Conservation (phyloP, 2,888 invertebrate species). For the Eristalinus aeneus region DNA sequence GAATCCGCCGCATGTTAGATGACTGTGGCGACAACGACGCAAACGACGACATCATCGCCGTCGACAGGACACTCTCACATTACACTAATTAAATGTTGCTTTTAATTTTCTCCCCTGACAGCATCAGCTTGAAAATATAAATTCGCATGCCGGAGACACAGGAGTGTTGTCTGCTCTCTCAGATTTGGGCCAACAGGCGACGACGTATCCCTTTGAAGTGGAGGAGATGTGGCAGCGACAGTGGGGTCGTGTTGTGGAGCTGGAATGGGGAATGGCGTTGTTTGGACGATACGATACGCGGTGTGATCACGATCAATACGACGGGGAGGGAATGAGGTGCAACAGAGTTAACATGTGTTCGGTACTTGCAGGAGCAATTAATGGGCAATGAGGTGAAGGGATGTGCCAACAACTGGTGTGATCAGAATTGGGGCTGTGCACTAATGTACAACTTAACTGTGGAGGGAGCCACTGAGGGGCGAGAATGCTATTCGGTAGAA, state of each 20-base stretch:
- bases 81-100: constrained; percentile 70
- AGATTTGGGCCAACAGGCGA: constrained; percentile 17
- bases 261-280: constrained; percentile 2
- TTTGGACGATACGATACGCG: background rate
- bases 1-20: constrained; percentile 55
- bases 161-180: background rate
- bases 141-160: constrained; percentile 54
- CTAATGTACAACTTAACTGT: background rate
- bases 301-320: background rate
- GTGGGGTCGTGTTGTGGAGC: background rate
- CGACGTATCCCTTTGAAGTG: constrained; percentile 22
- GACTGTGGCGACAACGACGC: constrained; percentile 43
- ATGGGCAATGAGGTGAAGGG: background rate
- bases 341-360: background rate
- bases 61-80: constrained; percentile 68
- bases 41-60: constrained; percentile 58
- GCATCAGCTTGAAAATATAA: constrained; percentile 54
- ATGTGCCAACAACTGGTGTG: background rate
- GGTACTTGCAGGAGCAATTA: background rate
- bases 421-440: background rate
- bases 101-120: constrained; percentile 63
- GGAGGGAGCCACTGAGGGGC: background rate
- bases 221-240: constrained; percentile 20
- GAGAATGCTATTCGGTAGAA: no score
- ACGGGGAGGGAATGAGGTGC: background rate